phyloP scores from a whole-genome alignment of 1,140 invertebrate genomes.

The Cryptotermes secundus region DNA sequence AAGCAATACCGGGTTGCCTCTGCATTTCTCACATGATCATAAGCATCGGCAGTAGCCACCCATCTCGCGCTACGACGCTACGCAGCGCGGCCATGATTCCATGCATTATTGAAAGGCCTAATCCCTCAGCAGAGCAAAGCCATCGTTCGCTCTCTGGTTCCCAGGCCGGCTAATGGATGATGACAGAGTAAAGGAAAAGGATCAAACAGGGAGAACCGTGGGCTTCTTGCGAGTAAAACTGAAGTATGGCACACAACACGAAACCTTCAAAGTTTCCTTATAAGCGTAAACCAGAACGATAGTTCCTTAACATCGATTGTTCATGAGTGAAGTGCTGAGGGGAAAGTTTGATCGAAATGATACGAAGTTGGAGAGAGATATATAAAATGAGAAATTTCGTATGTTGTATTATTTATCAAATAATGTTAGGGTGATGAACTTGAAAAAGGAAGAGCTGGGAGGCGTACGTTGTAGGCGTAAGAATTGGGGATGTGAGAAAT shows the following conservation, averaged over 20 bases:
- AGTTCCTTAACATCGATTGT: too few species aligned
- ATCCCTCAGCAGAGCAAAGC: not conserved
- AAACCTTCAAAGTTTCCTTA: too few species aligned
- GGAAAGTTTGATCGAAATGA: too few species aligned
- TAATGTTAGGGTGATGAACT: too few species aligned
- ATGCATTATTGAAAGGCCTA: slow-evolving; percentile 16
- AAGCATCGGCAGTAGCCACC: not conserved
- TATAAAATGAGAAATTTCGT: too few species aligned
- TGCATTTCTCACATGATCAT: slow-evolving; percentile 11
- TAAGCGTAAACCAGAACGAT: too few species aligned
- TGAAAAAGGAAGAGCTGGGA: too few species aligned
- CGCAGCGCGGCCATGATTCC: not conserved
- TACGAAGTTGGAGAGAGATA: too few species aligned
- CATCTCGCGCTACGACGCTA: not conserved
- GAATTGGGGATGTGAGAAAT: too few species aligned
- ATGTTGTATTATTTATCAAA: too few species aligned
- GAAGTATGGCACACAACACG: not conserved
- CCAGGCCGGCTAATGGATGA: slow-evolving; percentile 16
- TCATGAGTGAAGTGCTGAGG: too few species aligned
- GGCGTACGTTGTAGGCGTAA: too few species aligned
- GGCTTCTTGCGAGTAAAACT: not conserved
- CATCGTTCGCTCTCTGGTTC: slow-evolving; percentile 10
- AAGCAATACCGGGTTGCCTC: not conserved
- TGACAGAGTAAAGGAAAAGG: slow-evolving; percentile 19
- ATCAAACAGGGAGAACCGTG: not conserved